Percentiles rank a stretch among this genome's conserved stretches.
Conservation (phyloP, 2,888 invertebrate genomes). For the Laothoe populi region DNA sequence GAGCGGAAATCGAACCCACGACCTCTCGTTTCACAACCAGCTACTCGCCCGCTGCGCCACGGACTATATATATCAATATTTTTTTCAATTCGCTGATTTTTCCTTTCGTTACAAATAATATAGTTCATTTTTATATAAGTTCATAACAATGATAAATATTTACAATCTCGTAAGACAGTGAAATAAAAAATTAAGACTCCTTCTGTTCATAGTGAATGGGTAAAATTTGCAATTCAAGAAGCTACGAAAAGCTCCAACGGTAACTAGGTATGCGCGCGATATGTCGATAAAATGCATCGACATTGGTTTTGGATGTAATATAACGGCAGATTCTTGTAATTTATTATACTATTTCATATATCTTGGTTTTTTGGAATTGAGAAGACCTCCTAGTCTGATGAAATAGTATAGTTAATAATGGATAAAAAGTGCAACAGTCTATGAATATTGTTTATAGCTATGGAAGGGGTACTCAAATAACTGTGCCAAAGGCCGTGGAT, state of each 20-base stretch:
- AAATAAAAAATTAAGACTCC: slow-evolving; percentile 40
- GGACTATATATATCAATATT: neutral
- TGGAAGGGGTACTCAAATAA: too few relatives aligned
- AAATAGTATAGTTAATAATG: too few relatives aligned
- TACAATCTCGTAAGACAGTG: slow-evolving; percentile 29
- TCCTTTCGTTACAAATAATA: neutral
- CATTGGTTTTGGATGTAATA: neutral
- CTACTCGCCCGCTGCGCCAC: too few relatives aligned
- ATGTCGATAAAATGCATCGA: neutral
- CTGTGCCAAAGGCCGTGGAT: too few relatives aligned
- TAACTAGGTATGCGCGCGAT: neutral
- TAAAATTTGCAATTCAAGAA: slow-evolving; percentile 69
- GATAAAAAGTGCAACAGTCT: too few relatives aligned
- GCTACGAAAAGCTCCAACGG: slow-evolving; percentile 38
- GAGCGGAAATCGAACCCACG: too few relatives aligned
- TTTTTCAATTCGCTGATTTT: neutral
- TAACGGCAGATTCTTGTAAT: neutral
- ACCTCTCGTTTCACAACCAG: too few relatives aligned
- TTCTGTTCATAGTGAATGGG: slow-evolving; percentile 43
- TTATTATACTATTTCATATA: too few relatives aligned
- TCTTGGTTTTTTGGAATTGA: too few relatives aligned
- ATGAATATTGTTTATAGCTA: too few relatives aligned
- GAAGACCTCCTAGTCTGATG: too few relatives aligned
- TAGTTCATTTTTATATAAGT: neutral
- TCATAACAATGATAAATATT: neutral